Conservation (phyloP, 2,113 vertebrate species). For the Salvelinus alpinus region DNA sequence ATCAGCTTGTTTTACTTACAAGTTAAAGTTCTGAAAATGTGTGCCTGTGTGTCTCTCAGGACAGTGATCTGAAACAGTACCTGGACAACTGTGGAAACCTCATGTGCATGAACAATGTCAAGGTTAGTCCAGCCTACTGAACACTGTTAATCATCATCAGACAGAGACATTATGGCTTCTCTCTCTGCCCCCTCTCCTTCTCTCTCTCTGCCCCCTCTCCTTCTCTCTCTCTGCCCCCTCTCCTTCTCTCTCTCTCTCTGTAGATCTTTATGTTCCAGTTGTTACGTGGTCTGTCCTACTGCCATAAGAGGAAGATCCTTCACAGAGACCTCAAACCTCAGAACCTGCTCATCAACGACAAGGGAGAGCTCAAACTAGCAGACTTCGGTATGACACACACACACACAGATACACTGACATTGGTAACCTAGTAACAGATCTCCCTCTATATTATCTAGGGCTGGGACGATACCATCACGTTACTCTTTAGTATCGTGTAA, state of each 20-base stretch:
- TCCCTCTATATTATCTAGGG: conserved; percentile 14
- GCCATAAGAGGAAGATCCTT: conserved; percentile 92
- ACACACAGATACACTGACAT: neutral
- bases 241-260: neutral
- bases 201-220: no score
- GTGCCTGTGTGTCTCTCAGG: conserved; percentile 72
- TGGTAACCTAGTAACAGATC: conserved; percentile 7
- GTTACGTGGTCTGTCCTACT: conserved; percentile 91
- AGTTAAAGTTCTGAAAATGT: neutral
- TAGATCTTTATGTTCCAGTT: conserved; percentile 99
- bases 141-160: neutral
- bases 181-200: neutral
- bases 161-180: neutral
- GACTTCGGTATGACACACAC: conserved; percentile 83
- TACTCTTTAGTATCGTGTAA: no score
- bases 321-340: conserved; percentile 97
- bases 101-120: conserved; percentile 95
- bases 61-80: conserved; percentile 95
- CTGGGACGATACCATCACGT: no score
- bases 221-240: no score
- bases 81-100: conserved; percentile 94
- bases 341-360: conserved; percentile 95
- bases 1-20: no score
- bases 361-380: conserved; percentile 92
- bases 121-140: conserved; percentile 72